Conservation (phyloP, 2,888 invertebrate species). For the Hermaeophaga mercurialis region DNA sequence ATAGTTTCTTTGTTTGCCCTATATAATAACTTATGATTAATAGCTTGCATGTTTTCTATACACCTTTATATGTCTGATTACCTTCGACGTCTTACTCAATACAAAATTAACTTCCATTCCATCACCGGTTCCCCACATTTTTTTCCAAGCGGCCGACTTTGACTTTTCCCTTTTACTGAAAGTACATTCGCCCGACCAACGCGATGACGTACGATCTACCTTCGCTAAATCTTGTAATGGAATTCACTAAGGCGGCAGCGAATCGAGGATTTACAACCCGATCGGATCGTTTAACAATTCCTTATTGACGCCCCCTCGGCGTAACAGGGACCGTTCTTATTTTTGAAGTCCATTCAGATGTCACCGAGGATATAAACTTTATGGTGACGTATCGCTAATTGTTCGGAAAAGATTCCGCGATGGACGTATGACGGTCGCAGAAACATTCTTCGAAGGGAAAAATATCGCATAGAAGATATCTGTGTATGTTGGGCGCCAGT, state of each 20-base stretch:
- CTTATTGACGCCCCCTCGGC: constrained; percentile 34
- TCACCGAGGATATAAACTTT: constrained; percentile 29
- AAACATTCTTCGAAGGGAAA: neutral
- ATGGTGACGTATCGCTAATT: constrained; percentile 30
- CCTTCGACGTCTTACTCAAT: too few species aligned
- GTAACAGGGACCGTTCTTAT: constrained; percentile 28
- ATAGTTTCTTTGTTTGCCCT: too few species aligned
- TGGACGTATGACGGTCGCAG: constrained; percentile 5
- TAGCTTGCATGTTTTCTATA: too few species aligned
- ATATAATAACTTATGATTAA: too few species aligned
- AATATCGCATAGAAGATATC: too few species aligned
- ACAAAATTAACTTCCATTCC: too few species aligned
- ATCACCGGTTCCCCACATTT: too few species aligned
- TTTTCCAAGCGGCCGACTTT: neutral
- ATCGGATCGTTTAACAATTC: constrained; percentile 32
- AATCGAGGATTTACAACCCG: constrained; percentile 31
- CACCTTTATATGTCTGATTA: too few species aligned
- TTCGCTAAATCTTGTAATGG: constrained; percentile 16
- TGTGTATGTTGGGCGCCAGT: too few species aligned
- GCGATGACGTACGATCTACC: constrained; percentile 3
- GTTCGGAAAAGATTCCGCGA: constrained; percentile 3
- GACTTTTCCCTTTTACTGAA: neutral
- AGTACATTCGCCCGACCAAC: neutral
- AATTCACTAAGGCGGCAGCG: constrained; percentile 26
- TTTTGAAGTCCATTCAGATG: constrained; percentile 32